Conservation (phyloP, 2,113 vertebrate genomes). For the Triplophysa siluroides region DNA sequence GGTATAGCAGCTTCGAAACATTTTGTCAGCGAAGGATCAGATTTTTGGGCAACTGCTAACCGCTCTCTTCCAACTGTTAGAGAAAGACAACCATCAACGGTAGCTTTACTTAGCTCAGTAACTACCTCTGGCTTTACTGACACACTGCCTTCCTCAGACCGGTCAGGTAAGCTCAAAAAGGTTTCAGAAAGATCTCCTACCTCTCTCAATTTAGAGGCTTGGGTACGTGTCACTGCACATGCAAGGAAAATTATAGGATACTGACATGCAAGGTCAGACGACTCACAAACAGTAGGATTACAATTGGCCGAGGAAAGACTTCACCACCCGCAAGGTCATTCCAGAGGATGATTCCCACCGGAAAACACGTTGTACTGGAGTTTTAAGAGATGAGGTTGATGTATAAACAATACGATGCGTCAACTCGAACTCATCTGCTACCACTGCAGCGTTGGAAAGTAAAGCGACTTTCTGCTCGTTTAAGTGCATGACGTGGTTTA, state of each 20-base stretch:
- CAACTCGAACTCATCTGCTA: too few relatives aligned
- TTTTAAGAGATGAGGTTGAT: not conserved
- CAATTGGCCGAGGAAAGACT: not conserved
- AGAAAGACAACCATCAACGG: not conserved
- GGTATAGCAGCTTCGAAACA: not conserved
- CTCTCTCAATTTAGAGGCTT: not conserved
- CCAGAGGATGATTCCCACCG: not conserved
- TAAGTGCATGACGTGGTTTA: too few relatives aligned
- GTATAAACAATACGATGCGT: too few relatives aligned
- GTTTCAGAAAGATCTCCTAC: not conserved
- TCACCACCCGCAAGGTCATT: not conserved
- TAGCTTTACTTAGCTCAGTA: not conserved
- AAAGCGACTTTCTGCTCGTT: too few relatives aligned
- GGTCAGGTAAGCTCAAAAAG: not conserved
- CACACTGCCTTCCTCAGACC: not conserved
- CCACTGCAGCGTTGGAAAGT: too few relatives aligned
- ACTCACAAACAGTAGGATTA: not conserved
- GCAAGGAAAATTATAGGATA: not conserved
- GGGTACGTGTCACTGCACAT: not conserved
- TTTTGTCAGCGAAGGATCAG: not conserved
- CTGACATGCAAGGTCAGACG: not conserved
- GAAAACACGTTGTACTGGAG: not conserved
- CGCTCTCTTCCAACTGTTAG: not conserved
- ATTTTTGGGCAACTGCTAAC: not conserved
- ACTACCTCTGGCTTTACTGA: not conserved